A percentile compares a stretch with the other conserved stretches of the same genome.
Conservation (phyloP, 2,113 vertebrate species). For the Aythya baeri region DNA sequence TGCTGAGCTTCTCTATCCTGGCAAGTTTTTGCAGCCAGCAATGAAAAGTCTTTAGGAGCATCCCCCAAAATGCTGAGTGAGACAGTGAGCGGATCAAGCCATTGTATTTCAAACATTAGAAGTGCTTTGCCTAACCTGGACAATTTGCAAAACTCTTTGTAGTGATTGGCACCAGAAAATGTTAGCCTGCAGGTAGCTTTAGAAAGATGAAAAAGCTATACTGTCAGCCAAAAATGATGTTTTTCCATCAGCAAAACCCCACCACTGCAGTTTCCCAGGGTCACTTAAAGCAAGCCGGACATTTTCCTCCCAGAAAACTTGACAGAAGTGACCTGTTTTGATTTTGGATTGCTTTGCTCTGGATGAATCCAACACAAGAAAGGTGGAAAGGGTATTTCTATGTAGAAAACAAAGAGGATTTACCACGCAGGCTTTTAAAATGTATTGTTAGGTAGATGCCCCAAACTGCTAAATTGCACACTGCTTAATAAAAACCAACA, state of each 20-base stretch:
- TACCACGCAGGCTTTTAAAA: neutral
- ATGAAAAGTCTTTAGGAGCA: neutral
- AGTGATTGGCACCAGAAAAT: neutral
- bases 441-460: neutral
- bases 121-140: neutral
- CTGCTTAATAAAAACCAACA: neutral
- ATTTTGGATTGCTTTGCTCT: neutral
- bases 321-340: neutral
- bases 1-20: neutral
- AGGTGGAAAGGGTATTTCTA: neutral
- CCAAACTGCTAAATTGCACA: neutral
- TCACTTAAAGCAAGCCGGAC: neutral
- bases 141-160: neutral
- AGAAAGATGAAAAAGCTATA: neutral
- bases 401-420: neutral
- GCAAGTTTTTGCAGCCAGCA: neutral
- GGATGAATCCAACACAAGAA: neutral
- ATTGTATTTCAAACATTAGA: neutral
- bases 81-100: neutral
- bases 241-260: neutral
- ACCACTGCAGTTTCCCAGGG: neutral
- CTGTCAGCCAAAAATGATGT: neutral
- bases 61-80: slow-evolving; percentile 2
- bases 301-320: neutral
- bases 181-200: slow-evolving; percentile 14